A percentile compares a stretch with the other conserved stretches of the same genome.
These are phyloP conservation scores for Lepidotrigona ventralis DNA, from an alignment of 1,140 invertebrate genomes.

Conservation along the genomic window DNA sequence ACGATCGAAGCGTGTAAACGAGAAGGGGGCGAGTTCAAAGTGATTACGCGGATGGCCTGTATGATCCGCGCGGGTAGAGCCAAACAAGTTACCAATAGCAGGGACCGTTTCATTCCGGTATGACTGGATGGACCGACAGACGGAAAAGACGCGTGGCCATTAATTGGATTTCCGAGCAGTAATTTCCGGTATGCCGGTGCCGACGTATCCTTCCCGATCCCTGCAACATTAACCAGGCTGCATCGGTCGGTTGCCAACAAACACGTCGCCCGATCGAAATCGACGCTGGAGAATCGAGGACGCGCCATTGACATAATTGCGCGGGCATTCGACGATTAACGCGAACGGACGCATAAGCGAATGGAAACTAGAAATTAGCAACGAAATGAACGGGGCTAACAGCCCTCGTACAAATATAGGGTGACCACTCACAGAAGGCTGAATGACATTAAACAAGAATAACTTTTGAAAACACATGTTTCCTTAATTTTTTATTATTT, in stretches of 20 bases:
- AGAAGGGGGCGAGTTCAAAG: background rate
- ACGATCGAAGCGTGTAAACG: background rate
- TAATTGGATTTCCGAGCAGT: conserved; percentile 70
- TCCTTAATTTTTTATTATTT: too few relatives aligned
- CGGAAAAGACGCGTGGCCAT: conserved; percentile 56
- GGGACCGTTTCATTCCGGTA: background rate
- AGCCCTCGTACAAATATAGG: too few relatives aligned
- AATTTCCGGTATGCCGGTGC: conserved; percentile 64
- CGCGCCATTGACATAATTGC: too few relatives aligned
- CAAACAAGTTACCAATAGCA: background rate
- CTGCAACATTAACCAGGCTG: conserved; percentile 1
- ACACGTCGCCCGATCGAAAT: conserved; percentile 61
- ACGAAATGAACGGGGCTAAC: too few relatives aligned
- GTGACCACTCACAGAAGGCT: too few relatives aligned
- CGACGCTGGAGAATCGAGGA: conserved; percentile 28
- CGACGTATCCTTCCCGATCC: conserved; percentile 33
- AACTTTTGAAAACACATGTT: too few relatives aligned
- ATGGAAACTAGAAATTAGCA: too few relatives aligned
- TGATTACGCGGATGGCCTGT: background rate
- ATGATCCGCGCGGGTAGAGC: too few relatives aligned
- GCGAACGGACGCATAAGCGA: background rate
- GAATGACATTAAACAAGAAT: too few relatives aligned
- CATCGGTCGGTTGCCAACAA: conserved; percentile 16
- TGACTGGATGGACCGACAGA: background rate
- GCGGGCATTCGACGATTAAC: background rate